Conservation (phyloP, 2,113 vertebrate genomes). For the Rhabdornis inornatus region DNA sequence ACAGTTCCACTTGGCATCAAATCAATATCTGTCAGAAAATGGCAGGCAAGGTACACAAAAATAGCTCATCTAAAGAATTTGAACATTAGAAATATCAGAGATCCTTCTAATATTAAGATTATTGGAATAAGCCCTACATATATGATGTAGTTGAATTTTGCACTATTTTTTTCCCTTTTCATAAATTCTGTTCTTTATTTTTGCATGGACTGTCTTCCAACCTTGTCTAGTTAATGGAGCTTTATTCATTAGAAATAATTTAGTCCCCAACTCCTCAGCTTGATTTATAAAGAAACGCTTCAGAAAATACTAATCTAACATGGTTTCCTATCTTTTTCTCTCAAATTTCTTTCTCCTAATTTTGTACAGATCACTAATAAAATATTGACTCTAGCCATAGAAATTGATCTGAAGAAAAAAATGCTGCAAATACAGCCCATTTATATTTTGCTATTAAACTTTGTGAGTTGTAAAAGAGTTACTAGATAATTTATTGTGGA, state of each 20-base stretch:
- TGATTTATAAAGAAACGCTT: neutral
- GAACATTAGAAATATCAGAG: neutral
- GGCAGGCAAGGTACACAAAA: neutral
- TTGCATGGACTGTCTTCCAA: neutral
- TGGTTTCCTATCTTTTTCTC: neutral
- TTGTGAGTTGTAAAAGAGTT: constrained; percentile 46
- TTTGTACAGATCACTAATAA: neutral
- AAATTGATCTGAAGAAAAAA: constrained; percentile 31
- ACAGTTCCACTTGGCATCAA: neutral
- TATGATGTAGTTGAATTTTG: neutral
- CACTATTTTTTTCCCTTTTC: neutral
- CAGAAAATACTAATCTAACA: neutral
- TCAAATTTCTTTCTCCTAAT: neutral
- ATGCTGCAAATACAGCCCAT: neutral
- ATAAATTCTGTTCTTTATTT: neutral
- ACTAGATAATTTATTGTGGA: constrained; percentile 59
- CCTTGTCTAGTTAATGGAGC: neutral
- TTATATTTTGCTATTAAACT: constrained; percentile 60
- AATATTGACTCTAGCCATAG: neutral
- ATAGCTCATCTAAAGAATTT: neutral
- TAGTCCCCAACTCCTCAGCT: neutral
- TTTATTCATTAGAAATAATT: neutral
- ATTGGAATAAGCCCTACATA: neutral
- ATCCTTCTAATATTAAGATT: neutral
- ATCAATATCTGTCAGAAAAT: neutral